Conservation (phyloP, 2,888 invertebrate genomes). For the Phyto melanocephala region DNA sequence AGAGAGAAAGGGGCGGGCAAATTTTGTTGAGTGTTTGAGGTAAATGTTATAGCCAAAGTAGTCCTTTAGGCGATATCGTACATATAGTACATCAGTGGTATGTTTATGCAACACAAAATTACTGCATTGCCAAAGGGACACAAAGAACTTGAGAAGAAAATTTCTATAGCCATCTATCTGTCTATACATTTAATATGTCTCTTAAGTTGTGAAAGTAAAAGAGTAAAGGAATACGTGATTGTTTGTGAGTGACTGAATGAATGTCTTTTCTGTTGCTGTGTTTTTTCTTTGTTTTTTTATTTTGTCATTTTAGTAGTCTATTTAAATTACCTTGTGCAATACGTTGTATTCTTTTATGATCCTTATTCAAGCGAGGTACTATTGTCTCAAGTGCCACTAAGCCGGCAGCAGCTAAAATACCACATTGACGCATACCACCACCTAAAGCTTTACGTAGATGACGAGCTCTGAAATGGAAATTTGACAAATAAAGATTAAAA, state of each 20-base stretch:
- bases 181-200: background rate
- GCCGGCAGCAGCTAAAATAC: conserved; percentile 94
- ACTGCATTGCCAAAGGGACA: conserved; percentile 51
- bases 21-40: conserved; percentile 38
- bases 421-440: conserved; percentile 96
- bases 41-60: conserved; percentile 53
- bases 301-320: background rate
- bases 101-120: conserved; percentile 17
- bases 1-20: background rate
- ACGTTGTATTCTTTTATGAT: conserved; percentile 85
- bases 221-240: conserved; percentile 7
- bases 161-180: background rate
- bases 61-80: conserved; percentile 42
- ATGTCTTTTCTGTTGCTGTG: conserved; percentile 1
- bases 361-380: conserved; percentile 84
- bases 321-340: conserved; percentile 83
- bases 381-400: conserved; percentile 90
- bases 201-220: background rate
- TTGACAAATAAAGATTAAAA: background rate
- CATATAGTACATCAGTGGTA: background rate
- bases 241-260: background rate
- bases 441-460: conserved; percentile 92
- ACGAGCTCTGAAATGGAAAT: conserved; percentile 82
- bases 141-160: background rate
- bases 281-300: background rate